These are phyloP conservation scores for Nyctereutes procyonoides DNA, from an alignment of 2,113 vertebrate species.

Conservation along the genomic window DNA sequence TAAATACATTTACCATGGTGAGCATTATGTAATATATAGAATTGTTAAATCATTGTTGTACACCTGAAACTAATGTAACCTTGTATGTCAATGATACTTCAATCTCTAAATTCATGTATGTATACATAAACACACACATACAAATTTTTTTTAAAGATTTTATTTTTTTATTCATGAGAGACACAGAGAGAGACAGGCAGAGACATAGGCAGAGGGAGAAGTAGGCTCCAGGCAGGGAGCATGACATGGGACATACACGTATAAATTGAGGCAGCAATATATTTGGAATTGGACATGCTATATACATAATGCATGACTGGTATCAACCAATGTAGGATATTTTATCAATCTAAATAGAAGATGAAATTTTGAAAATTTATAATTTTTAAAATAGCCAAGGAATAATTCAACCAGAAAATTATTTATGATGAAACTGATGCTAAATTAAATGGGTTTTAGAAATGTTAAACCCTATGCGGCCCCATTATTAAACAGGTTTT, in stretches of 20 bases:
- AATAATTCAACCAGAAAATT: not conserved
- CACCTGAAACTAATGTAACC: not conserved
- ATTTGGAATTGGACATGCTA: not conserved
- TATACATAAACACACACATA: not conserved
- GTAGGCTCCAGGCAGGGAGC: no score
- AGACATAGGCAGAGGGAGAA: no score
- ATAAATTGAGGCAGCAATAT: not conserved
- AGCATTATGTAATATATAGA: not conserved
- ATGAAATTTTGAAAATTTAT: not conserved
- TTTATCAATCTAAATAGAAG: not conserved
- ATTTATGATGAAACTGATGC: not conserved
- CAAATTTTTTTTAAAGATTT: not conserved
- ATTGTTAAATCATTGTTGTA: not conserved
- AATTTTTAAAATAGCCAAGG: not conserved
- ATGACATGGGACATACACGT: no score
- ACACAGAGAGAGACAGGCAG: no score
- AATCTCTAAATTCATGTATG: not conserved
- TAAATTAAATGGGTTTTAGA: constrained; percentile 7
- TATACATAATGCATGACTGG: not conserved
- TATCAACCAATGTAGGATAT: not conserved
- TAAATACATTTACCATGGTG: not conserved
- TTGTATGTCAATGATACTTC: not conserved
- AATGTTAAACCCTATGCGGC: not conserved
- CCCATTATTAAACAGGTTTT: not conserved
- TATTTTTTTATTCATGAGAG: no score